Evolutionary conservation across 2,113 vertebrate species (phyloP).

Genomic region (Eulacestoma nigropectus): DNA sequence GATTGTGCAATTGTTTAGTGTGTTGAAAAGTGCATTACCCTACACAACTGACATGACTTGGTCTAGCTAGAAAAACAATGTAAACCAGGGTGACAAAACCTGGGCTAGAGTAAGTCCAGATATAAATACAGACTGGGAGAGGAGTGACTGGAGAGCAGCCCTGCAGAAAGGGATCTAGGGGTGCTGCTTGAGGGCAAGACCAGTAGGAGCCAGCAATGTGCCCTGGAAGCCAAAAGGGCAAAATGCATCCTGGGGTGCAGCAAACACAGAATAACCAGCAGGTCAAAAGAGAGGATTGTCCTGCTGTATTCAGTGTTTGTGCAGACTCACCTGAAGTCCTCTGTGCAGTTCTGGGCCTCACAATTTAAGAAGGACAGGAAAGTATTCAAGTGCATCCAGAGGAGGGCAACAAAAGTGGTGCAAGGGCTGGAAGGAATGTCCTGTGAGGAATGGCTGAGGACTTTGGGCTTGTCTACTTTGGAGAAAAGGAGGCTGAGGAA

Average conservation of each 20-base stretch:
- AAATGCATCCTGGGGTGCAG: accelerated
- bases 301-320: accelerated
- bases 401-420: not conserved
- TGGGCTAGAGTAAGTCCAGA: not conserved
- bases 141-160: not conserved
- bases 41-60: not conserved
- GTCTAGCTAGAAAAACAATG: not conserved
- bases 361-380: not conserved
- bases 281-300: not conserved
- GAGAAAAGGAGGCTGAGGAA: not conserved
- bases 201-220: accelerated
- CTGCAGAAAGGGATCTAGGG: not conserved
- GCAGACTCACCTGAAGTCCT: not conserved
- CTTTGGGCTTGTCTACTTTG: not conserved
- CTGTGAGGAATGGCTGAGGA: accelerated
- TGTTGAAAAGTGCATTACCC: not conserved
- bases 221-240: not conserved
- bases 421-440: not conserved
- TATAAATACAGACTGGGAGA: not conserved
- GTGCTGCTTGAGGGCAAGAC: accelerated
- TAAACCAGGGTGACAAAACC: not conserved
- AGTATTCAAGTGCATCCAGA: not conserved
- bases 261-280: accelerated
- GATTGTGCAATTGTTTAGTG: not conserved
- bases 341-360: not conserved